Percentiles rank a stretch among this genome's conserved stretches.
Conservation (phyloP, 2,888 invertebrate genomes). For the Iphiclides podalirius region DNA sequence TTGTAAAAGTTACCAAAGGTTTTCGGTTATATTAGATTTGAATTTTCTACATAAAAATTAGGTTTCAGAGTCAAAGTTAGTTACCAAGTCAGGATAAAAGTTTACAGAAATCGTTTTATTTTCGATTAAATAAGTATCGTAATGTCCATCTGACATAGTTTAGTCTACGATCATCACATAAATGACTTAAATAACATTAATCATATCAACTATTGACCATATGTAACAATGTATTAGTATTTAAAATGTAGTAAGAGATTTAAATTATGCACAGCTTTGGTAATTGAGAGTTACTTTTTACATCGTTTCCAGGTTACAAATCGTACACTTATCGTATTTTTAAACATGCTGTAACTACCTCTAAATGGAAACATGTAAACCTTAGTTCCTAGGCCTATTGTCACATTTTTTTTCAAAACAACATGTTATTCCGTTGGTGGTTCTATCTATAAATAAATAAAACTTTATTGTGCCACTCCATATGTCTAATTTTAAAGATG, state of each 20-base stretch:
- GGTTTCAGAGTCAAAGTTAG: background rate
- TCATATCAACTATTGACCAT: background rate
- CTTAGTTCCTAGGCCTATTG: too few species aligned
- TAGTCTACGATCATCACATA: background rate
- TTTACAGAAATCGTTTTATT: background rate
- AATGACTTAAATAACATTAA: background rate
- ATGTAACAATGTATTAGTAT: background rate
- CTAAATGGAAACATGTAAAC: too few species aligned
- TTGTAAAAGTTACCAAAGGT: too few species aligned
- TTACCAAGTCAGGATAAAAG: too few species aligned
- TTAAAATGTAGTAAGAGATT: background rate
- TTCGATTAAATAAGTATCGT: background rate
- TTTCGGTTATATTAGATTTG: too few species aligned
- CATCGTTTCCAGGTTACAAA: too few species aligned
- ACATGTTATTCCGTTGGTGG: background rate
- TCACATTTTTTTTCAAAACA: background rate
- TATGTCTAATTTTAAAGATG: background rate
- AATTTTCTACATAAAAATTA: background rate
- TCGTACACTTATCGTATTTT: background rate
- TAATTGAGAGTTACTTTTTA: too few species aligned
- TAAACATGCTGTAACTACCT: too few species aligned
- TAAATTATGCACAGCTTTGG: background rate
- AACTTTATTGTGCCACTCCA: too few species aligned
- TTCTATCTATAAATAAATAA: background rate
- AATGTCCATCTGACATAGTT: background rate